These are phyloP conservation scores for Hystrix brachyura DNA, from an alignment of 2,113 vertebrate genomes.

Conservation along the genomic window DNA sequence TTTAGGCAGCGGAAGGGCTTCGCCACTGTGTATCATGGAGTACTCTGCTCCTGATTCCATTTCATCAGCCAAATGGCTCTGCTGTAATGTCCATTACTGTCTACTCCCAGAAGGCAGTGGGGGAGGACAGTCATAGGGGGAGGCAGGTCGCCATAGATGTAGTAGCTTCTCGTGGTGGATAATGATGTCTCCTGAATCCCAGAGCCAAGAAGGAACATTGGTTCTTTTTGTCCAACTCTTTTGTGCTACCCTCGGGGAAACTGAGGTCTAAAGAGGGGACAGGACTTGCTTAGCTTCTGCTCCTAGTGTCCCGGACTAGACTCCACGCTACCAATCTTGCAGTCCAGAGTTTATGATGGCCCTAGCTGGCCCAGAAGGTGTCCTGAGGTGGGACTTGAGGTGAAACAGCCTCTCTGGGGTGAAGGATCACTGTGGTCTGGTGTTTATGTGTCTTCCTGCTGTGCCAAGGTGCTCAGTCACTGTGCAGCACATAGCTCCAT, in stretches of 20 bases:
- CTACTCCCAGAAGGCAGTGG: rapidly evolving
- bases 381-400: not conserved
- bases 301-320: not conserved
- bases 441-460: too few species aligned
- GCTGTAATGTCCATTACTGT: not conserved
- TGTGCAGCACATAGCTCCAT: rapidly evolving
- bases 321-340: not conserved
- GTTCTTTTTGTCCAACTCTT: not conserved
- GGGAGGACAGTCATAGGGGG: not conserved
- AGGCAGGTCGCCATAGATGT: too few species aligned
- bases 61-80: not conserved
- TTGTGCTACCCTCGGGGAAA: not conserved
- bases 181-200: not conserved
- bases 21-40: not conserved
- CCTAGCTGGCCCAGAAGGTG: not conserved
- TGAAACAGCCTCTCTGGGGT: not conserved
- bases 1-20: not conserved
- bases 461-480: rapidly evolving
- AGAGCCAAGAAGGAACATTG: not conserved
- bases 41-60: not conserved
- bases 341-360: not conserved
- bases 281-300: not conserved
- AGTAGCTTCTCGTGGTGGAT: not conserved
- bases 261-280: not conserved
- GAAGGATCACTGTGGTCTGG: not conserved